Conservation (phyloP, 2,888 invertebrate species). For the Polyploca ridens region DNA sequence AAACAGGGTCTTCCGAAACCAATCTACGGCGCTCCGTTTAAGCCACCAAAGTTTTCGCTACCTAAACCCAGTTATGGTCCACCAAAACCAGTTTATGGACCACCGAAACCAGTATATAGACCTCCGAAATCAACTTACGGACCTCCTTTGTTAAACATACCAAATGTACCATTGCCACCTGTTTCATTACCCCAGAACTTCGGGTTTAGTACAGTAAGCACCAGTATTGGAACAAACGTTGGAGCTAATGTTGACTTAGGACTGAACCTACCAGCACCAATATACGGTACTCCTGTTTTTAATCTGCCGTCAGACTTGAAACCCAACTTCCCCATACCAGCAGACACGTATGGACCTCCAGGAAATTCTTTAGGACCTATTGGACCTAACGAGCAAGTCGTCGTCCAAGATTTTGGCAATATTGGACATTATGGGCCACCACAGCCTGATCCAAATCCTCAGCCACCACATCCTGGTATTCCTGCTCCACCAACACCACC, state of each 20-base stretch:
- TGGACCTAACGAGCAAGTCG: conserved; percentile 69
- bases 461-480: conserved; percentile 87
- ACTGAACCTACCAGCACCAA: conserved; percentile 68
- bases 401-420: conserved; percentile 63
- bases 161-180: conserved; percentile 40
- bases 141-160: conserved; percentile 46
- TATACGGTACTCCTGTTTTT: conserved; percentile 71
- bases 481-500: conserved; percentile 91
- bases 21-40: conserved; percentile 35
- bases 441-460: conserved; percentile 84
- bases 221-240: conserved; percentile 12
- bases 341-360: conserved; percentile 78
- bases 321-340: conserved; percentile 73
- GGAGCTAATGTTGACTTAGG: conserved; percentile 58
- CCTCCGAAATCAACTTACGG: conserved; percentile 64
- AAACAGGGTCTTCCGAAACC: conserved; percentile 39
- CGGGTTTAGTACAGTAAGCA: conserved; percentile 17
- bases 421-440: conserved; percentile 84
- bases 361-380: conserved; percentile 68
- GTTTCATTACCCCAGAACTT: conserved; percentile 34
- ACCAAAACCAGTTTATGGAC: conserved; percentile 69
- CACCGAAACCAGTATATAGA: conserved; percentile 67
- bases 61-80: conserved; percentile 73
- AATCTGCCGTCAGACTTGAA: conserved; percentile 65
- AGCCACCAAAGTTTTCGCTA: conserved; percentile 57